Evolutionary conservation across 2,888 invertebrate species (phyloP).

Genomic region (Ceramica pisi): DNA sequence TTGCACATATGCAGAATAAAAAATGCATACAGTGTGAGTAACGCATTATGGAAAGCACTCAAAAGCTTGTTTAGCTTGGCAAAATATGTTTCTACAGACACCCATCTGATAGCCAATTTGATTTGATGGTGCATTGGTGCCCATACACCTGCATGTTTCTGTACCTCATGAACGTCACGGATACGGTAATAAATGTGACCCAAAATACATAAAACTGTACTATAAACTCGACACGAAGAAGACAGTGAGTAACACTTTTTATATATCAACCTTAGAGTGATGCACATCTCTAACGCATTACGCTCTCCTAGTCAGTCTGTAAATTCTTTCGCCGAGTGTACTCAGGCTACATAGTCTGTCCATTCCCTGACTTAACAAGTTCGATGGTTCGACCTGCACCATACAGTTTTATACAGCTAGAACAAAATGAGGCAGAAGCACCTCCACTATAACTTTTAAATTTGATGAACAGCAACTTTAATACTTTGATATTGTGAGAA

Average conservation of each 20-base stretch:
- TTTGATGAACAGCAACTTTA: constrained; percentile 78
- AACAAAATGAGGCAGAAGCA: constrained; percentile 66
- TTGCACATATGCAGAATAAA: neutral
- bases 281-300: neutral
- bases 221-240: neutral
- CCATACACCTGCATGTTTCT: too few species aligned
- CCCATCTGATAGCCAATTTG: too few species aligned
- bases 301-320: neutral
- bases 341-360: constrained; percentile 71
- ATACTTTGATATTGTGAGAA: constrained; percentile 72
- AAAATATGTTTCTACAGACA: too few species aligned
- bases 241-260: too few species aligned
- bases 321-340: constrained; percentile 28
- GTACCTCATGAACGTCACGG: too few species aligned
- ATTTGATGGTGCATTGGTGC: too few species aligned
- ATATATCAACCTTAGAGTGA: neutral
- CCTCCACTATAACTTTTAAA: constrained; percentile 75
- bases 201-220: neutral
- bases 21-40: neutral
- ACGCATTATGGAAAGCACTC: neutral
- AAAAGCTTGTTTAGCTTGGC: neutral
- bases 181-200: too few species aligned
- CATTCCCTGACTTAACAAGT: constrained; percentile 76
- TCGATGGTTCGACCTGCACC: constrained; percentile 65
- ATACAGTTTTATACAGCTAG: constrained; percentile 71